phyloP scores from a whole-genome alignment of 2,113 vertebrate genomes.

The Sylvia atricapilla region DNA sequence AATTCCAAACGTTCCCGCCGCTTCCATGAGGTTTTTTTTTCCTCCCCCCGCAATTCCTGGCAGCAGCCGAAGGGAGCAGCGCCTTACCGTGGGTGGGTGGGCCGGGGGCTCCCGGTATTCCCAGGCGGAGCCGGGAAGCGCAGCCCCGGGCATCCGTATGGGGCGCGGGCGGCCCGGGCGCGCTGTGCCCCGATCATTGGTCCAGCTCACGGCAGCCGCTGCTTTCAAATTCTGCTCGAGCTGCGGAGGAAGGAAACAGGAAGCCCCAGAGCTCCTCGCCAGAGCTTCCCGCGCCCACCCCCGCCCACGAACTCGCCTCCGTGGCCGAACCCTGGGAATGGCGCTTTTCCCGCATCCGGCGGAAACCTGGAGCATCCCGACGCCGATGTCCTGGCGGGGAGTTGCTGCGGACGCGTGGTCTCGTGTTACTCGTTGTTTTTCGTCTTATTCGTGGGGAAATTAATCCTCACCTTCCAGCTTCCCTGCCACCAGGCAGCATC shows the following conservation, averaged over 20 bases:
- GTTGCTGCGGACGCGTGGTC: too few species aligned
- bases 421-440: accelerated
- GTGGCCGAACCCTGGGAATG: neutral
- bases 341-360: neutral
- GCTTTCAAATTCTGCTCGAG: slow-evolving; percentile 69
- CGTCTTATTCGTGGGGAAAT: accelerated
- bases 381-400: accelerated
- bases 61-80: neutral
- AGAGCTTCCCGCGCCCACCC: neutral
- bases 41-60: neutral
- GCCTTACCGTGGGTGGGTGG: slow-evolving; percentile 21
- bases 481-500: neutral
- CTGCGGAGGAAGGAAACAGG: slow-evolving; percentile 77
- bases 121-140: neutral
- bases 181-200: slow-evolving; percentile 59
- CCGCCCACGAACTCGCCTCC: neutral
- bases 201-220: slow-evolving; percentile 25
- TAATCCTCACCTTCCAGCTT: neutral
- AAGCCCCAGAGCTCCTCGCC: slow-evolving; percentile 52
- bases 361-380: neutral
- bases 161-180: slow-evolving; percentile 16
- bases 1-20: neutral
- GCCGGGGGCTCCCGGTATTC: neutral
- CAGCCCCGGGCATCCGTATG: neutral
- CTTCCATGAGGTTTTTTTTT: neutral